These are phyloP conservation scores for Amphiduros pacificus DNA, from an alignment of 2,888 invertebrate genomes.

Conservation along the genomic window DNA sequence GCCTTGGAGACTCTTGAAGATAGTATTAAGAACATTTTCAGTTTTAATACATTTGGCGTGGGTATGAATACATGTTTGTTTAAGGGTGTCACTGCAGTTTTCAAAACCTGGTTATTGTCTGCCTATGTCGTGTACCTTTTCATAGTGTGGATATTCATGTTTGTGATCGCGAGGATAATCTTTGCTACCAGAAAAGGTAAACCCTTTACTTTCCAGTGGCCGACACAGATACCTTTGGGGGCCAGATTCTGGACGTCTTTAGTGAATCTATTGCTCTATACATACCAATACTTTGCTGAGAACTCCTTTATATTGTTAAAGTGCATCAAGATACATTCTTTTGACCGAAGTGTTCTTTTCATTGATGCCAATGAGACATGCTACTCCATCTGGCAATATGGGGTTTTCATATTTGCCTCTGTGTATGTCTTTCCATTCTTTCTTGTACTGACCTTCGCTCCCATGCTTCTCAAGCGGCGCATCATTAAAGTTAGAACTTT, in stretches of 20 bases:
- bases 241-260: conserved; percentile 4
- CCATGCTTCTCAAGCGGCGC: conserved; percentile 14
- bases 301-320: conserved; percentile 11
- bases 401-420: conserved; percentile 6
- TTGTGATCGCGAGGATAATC: too few relatives aligned
- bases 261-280: conserved; percentile 8
- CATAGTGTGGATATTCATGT: conserved; percentile 5
- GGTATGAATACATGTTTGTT: conserved; percentile 6
- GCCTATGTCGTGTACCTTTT: conserved; percentile 4
- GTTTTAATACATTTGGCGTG: conserved; percentile 5
- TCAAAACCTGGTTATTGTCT: conserved; percentile 7
- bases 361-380: conserved; percentile 24
- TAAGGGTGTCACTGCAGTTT: conserved; percentile 4
- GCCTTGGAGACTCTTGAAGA: background rate
- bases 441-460: conserved; percentile 19
- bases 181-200: too few relatives aligned
- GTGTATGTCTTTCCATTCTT: conserved; percentile 28
- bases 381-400: conserved; percentile 23
- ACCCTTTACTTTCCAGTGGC: too few relatives aligned
- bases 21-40: conserved; percentile 5
- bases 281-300: conserved; percentile 16
- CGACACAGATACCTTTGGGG: background rate
- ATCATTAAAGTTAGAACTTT: conserved; percentile 6
- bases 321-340: background rate
- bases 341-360: conserved; percentile 15